Evolutionary conservation across 2,888 invertebrate genomes (phyloP).

Genomic region (Drosophila pseudotakahashii): DNA sequence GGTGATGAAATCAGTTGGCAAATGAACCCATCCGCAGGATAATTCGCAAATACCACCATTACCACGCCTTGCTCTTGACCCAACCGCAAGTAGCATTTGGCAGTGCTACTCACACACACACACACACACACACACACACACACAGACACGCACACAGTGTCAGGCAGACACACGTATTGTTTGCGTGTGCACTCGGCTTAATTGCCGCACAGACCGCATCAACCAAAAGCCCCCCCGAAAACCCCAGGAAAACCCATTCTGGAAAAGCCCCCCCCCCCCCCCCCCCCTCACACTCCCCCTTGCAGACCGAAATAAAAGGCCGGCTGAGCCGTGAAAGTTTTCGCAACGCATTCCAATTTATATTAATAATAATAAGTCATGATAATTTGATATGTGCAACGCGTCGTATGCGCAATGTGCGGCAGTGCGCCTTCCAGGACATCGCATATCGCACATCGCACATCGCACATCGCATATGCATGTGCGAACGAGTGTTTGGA

Average conservation of each 20-base stretch:
- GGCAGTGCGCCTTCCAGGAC: constrained; percentile 10
- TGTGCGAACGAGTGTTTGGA: constrained; percentile 52
- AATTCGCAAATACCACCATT: constrained; percentile 1
- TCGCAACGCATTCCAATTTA: constrained; percentile 33
- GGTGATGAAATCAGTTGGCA: neutral
- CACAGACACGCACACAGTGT: neutral
- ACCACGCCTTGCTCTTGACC: constrained; percentile 19
- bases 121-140: neutral
- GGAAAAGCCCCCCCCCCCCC: neutral
- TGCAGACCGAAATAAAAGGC: neutral
- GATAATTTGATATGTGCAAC: constrained; percentile 58
- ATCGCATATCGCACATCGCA: neutral
- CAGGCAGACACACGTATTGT: constrained; percentile 4
- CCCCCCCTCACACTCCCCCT: no score
- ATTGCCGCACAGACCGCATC: constrained; percentile 28
- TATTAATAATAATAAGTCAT: constrained; percentile 60
- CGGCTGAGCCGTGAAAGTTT: constrained; percentile 13
- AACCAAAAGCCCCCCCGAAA: constrained; percentile 12
- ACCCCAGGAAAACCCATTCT: neutral
- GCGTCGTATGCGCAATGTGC: constrained; percentile 69
- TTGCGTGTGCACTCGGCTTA: constrained; percentile 32
- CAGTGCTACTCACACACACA: constrained; percentile 3
- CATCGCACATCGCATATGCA: neutral
- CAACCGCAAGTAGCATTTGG: constrained; percentile 30
- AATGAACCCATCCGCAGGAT: neutral